Percentiles rank a stretch among this genome's conserved stretches.
Conservation (phyloP, 2,797 vertebrate genomes). For the Amblyraja radiata region DNA sequence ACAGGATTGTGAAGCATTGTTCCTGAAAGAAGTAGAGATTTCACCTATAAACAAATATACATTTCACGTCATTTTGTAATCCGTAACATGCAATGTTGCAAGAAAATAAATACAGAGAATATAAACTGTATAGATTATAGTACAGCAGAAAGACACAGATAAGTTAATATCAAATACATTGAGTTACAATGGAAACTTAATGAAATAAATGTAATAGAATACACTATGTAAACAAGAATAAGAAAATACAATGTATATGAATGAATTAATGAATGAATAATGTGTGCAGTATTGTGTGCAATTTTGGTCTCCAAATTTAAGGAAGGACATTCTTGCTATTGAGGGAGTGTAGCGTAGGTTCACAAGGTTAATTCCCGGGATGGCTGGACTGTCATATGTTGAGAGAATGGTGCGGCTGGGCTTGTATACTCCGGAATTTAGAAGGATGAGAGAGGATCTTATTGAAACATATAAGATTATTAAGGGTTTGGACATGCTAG, state of each 20-base stretch:
- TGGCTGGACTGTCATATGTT: too few species aligned
- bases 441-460: too few species aligned
- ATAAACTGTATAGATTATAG: background rate
- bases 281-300: too few species aligned
- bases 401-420: too few species aligned
- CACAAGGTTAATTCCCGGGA: too few species aligned
- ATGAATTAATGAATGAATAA: too few species aligned
- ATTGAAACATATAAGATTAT: too few species aligned
- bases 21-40: background rate
- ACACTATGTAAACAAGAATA: background rate
- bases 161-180: background rate
- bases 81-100: background rate
- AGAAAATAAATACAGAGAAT: background rate
- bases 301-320: too few species aligned
- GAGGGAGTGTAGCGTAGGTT: too few species aligned
- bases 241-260: background rate
- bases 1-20: background rate
- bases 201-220: background rate
- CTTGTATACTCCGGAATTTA: too few species aligned
- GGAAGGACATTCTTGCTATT: too few species aligned
- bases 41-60: slow-evolving; percentile 3
- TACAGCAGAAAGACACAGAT: background rate
- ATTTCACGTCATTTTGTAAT: slow-evolving; percentile 15
- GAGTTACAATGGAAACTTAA: background rate
- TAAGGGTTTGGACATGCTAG: too few species aligned